These are phyloP conservation scores for Musca vetustissima DNA, from an alignment of 1,140 invertebrate species.

Conservation along the genomic window DNA sequence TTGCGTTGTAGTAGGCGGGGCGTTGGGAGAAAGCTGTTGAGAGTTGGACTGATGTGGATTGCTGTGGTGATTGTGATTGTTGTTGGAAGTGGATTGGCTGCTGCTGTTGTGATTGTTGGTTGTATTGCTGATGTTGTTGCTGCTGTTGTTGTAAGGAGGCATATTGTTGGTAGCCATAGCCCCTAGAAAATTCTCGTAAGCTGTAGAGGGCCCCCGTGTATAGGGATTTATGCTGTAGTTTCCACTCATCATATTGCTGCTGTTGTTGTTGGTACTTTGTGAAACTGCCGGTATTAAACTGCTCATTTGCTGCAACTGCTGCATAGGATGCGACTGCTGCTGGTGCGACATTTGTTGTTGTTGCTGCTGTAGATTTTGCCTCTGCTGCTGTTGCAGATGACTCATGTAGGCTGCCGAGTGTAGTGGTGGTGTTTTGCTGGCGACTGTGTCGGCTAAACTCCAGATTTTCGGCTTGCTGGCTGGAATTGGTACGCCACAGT, in stretches of 20 bases:
- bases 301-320: conserved; percentile 27
- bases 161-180: conserved; percentile 52
- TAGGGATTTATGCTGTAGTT: conserved; percentile 57
- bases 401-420: conserved; percentile 61
- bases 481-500: conserved; percentile 82
- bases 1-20: conserved; percentile 40
- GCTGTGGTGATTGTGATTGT: conserved; percentile 31
- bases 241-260: conserved; percentile 38
- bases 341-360: conserved; percentile 33
- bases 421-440: conserved; percentile 90
- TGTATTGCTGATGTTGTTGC: background rate
- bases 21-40: conserved; percentile 43
- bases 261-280: conserved; percentile 29
- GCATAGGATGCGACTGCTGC: conserved; percentile 28
- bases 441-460: conserved; percentile 94
- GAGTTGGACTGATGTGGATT: conserved; percentile 37
- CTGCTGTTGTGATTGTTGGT: conserved; percentile 34
- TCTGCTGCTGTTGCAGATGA: conserved; percentile 52
- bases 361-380: conserved; percentile 42
- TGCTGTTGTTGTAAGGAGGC: conserved; percentile 37
- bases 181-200: conserved; percentile 61
- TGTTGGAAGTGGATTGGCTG: too few relatives aligned
- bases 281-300: conserved; percentile 27
- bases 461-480: conserved; percentile 95
- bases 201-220: conserved; percentile 54